Evolutionary conservation across 2,888 invertebrate species (phyloP), one percentile per base, ranked within the genome.

Genomic region (Diachrysia chrysitis): DNA sequence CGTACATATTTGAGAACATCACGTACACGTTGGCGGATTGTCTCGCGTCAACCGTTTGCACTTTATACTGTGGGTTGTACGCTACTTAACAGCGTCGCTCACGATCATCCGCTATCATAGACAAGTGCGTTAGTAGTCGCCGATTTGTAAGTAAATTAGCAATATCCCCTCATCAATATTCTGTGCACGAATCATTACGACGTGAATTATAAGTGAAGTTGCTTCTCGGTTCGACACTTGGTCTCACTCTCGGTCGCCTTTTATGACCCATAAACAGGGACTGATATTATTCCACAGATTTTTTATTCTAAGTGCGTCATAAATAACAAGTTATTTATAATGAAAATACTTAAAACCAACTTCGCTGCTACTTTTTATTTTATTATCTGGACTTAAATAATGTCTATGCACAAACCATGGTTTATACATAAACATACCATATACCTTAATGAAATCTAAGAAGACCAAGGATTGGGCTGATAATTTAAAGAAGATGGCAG

Each of bases 261-360:
- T 89, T 88, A 88, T 85, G 83, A 83, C 76, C 79, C 86, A 88
- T 89, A 89, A 89, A 89, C 83, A 85, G 79, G 77, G 71, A 82
- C 76, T 83, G 83, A 86, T 85, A 87, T 83, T 82, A 85, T 83
- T 81, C 79, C 77, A 74, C 74, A 78, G 82, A 84, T 85, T 88
- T 86, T 89, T 87, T 81, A 87, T 87, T 85, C 81, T 74, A 82
- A 87, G 84, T 84, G 79, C 66, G 79, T 72, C 83, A 83, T 85
- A 85, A 85, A 87, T 85, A 84, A 83, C 75, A 83, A 83, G 78
- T 84, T 84, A 75, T 83, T 83, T 82, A 79, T 82, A 87, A 87
- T 86, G 78, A 86, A 87, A 87, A 79, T 76, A 76, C 84, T 79
- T 76, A 76, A 81, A 79, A 76, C 77, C 63, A 74, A 78, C 76